These are phyloP conservation scores for Lophochroa leadbeateri DNA, from an alignment of 2,113 vertebrate species.

Conservation along the genomic window DNA sequence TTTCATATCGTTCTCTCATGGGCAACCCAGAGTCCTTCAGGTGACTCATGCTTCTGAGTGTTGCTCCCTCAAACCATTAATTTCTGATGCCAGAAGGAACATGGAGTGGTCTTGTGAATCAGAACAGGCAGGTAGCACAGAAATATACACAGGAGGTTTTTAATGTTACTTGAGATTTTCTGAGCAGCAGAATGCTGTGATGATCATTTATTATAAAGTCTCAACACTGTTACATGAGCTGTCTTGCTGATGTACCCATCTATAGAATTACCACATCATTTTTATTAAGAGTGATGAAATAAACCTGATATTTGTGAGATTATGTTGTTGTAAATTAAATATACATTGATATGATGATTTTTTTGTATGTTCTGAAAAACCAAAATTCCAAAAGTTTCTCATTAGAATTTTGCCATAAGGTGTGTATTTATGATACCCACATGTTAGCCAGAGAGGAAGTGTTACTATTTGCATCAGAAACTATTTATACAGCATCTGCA, in stretches of 20 bases:
- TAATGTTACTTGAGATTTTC: background rate
- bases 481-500: background rate
- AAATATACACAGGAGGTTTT: background rate
- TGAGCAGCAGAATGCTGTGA: background rate
- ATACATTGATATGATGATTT: background rate
- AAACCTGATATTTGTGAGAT: background rate
- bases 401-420: background rate
- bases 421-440: background rate
- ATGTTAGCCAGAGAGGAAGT: background rate
- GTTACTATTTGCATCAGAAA: background rate
- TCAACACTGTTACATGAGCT: background rate
- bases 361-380: background rate
- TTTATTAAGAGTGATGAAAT: background rate
- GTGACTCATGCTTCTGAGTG: background rate
- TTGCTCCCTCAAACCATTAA: background rate
- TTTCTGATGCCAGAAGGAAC: background rate
- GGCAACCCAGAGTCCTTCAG: background rate
- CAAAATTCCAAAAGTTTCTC: background rate
- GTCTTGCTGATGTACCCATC: background rate
- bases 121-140: background rate
- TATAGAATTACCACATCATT: background rate
- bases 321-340: background rate
- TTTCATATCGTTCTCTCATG: background rate
- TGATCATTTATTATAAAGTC: background rate
- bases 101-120: rapidly evolving